phyloP scores from a whole-genome alignment of 1,140 invertebrate species.

The Mylabris phalerata region DNA sequence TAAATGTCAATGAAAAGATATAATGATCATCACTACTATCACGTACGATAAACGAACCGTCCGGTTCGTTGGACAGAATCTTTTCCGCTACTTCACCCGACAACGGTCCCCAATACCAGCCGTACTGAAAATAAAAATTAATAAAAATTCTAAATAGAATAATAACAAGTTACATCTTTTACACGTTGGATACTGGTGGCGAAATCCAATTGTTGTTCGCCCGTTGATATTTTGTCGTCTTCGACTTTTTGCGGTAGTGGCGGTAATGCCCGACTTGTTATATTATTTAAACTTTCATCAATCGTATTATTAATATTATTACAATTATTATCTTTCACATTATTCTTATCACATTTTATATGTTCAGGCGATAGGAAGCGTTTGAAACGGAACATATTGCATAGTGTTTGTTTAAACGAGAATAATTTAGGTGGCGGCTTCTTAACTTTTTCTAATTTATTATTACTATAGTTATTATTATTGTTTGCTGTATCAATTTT shows the following conservation, averaged over 20 bases:
- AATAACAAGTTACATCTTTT: constrained; percentile 65
- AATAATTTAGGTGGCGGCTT: constrained; percentile 55
- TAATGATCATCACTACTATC: constrained; percentile 97
- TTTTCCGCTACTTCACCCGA: constrained; percentile 91
- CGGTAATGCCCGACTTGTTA: constrained; percentile 67
- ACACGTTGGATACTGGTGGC: constrained; percentile 88
- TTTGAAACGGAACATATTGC: constrained; percentile 72
- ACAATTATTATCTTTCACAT: constrained; percentile 25
- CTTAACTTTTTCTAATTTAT: constrained; percentile 51
- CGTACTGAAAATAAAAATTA: constrained; percentile 61
- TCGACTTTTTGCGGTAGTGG: constrained; percentile 60
- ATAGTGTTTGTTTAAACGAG: constrained; percentile 76
- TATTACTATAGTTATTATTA: constrained; percentile 32
- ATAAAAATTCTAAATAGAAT: constrained; percentile 38
- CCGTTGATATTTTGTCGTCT: constrained; percentile 32
- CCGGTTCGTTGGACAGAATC: constrained; percentile 87
- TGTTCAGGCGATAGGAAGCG: constrained; percentile 48
- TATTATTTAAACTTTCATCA: constrained; percentile 36
- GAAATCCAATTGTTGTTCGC: constrained; percentile 63
- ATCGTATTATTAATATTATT: constrained; percentile 22
- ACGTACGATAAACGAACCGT: constrained; percentile 92
- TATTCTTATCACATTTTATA: constrained; percentile 36
- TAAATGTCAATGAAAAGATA: constrained; percentile 95
- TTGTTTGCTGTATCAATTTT: constrained; percentile 13
- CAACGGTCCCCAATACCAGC: constrained; percentile 98